These are phyloP conservation scores for Eupelmus urozonus DNA, from an alignment of 2,888 invertebrate genomes.

Conservation along the genomic window DNA sequence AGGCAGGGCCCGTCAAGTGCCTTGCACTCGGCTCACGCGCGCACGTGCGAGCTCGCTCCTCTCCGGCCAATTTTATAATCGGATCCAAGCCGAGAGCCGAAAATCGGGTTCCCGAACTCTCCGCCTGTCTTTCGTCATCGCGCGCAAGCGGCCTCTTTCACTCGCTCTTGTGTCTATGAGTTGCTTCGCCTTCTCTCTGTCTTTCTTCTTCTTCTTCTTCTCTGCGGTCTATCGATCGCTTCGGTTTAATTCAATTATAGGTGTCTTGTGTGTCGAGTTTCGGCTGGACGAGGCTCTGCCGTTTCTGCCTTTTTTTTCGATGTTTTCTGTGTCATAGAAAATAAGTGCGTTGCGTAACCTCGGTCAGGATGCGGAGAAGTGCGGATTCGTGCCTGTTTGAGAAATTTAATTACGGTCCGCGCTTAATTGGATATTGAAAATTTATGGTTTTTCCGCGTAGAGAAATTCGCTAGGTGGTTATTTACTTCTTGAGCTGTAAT, in stretches of 20 bases:
- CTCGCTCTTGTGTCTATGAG: no score
- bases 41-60: conserved; percentile 15
- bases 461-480: no score
- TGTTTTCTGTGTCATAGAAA: conserved; percentile 5
- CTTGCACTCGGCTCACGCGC: conserved; percentile 46
- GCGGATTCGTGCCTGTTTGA: not conserved
- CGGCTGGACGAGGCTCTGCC: not conserved
- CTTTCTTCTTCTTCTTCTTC: no score
- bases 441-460: no score
- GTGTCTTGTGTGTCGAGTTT: not conserved
- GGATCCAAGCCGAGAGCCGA: not conserved
- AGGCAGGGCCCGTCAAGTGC: conserved; percentile 33
- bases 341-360: conserved; percentile 19
- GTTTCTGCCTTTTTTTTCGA: not conserved
- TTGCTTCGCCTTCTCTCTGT: no score
- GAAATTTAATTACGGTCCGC: no score
- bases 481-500: no score
- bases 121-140: conserved; percentile 26
- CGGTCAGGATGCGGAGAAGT: not conserved
- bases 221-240: conserved; percentile 20
- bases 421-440: no score
- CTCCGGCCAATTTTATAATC: conserved; percentile 18
- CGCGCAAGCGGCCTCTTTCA: no score
- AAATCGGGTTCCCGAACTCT: conserved; percentile 9
- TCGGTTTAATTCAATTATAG: conserved; percentile 23